Evolutionary conservation across 2,888 invertebrate genomes (phyloP), one percentile per base, ranked within the genome.

Genomic region (Plebejus anna): DNA sequence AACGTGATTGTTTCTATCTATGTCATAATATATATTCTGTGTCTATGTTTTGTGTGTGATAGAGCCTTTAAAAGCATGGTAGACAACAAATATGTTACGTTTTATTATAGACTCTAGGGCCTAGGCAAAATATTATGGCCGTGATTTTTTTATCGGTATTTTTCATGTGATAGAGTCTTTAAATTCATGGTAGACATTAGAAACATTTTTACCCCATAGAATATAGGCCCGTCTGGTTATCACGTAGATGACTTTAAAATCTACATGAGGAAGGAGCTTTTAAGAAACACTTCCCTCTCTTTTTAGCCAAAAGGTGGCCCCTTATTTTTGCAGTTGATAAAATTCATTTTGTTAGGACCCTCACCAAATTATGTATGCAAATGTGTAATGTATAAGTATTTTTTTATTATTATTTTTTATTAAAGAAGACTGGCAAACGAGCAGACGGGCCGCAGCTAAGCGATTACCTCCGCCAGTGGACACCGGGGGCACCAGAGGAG

Each of bases 391-490:
- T 61, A 28, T 61, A 11, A 55, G 22, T 28, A 28, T 22, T 66
- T 66, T 66, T 61, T 61, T 61, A 6, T 59, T 59, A 22, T 28
- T 1, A 28, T 61, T 28, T 61, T 61, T 61, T 61, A 66, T 11
- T 13, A 13, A 32, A 66, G 66, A 32, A 66, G 66, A 66, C 66
- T 71, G 42, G 71, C 71, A 71, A 71, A 9, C 38, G 71, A 42
- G 42, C 71, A n/a, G 71, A 71, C 22, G 71, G 42, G 22, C 42
- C 71, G 22, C 71, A 71, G 42, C 9, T 71, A 42, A 71, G 71
- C 42, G 71, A 71, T 71, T 42, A 71, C 38, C 71, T 38, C 42
- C 71, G 38, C n/a, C 42, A 66, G 66, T 66, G 66, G 66, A 66
- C 66, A 36, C 66, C 66, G 4, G 66, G 66, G 66, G 16, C 66